Percentiles rank a stretch among this genome's conserved stretches.
Evolutionary conservation across 2,113 vertebrate species (phyloP).

Genomic region (Muntiacus muntjak): DNA sequence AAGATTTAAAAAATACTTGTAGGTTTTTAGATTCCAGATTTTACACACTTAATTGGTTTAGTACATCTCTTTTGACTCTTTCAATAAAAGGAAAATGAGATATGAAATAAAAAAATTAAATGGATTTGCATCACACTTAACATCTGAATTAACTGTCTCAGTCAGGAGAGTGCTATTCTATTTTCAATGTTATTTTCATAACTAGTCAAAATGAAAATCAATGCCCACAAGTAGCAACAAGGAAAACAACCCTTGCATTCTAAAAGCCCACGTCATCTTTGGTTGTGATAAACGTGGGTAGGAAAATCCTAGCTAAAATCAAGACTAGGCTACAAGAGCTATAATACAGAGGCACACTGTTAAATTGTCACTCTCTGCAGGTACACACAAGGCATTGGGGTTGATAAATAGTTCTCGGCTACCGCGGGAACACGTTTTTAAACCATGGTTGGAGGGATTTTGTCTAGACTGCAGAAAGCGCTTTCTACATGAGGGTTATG

Average conservation of each 20-base stretch:
- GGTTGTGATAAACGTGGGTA: background rate
- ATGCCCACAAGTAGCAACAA: background rate
- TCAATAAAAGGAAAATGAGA: background rate
- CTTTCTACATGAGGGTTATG: conserved; percentile 22
- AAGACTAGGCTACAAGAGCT: background rate
- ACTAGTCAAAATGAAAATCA: background rate
- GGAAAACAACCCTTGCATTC: background rate
- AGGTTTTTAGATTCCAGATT: background rate
- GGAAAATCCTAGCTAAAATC: background rate
- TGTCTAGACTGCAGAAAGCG: conserved; percentile 17
- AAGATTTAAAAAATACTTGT: background rate
- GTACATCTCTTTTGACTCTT: background rate
- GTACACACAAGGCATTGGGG: accelerated
- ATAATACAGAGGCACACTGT: background rate
- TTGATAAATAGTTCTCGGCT: background rate
- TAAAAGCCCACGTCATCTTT: background rate
- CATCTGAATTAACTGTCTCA: background rate
- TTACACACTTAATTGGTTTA: background rate
- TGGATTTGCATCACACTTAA: background rate
- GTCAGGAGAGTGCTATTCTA: background rate
- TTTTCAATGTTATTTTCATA: background rate
- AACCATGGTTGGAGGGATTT: background rate
- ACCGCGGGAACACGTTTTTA: background rate
- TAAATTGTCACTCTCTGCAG: background rate
- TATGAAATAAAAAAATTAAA: background rate